Evolutionary conservation across 2,888 invertebrate species (phyloP).

Genomic region (Sialis fuliginosa): DNA sequence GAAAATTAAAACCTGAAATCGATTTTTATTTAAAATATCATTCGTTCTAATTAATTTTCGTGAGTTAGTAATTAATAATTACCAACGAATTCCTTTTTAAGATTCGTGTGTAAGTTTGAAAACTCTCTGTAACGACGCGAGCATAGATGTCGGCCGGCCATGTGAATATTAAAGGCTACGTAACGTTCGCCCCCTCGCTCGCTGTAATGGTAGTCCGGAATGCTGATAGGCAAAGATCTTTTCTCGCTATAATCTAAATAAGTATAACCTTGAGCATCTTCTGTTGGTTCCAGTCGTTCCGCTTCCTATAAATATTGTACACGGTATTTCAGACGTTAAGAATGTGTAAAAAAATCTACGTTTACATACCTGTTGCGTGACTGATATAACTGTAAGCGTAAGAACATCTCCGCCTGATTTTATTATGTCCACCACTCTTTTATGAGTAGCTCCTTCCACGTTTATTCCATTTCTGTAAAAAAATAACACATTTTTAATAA

Average conservation of each 20-base stretch:
- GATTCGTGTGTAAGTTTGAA: slow-evolving; percentile 66
- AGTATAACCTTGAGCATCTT: slow-evolving; percentile 62
- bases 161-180: slow-evolving; percentile 95
- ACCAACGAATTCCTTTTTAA: slow-evolving; percentile 88
- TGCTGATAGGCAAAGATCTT: slow-evolving; percentile 68
- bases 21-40: background rate
- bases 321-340: background rate
- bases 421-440: slow-evolving; percentile 97
- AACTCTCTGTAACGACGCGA: slow-evolving; percentile 94
- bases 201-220: slow-evolving; percentile 89
- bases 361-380: slow-evolving; percentile 64
- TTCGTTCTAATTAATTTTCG: background rate
- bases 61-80: slow-evolving; percentile 10
- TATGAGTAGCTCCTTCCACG: slow-evolving; percentile 98
- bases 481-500: slow-evolving; percentile 8
- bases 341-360: background rate
- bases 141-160: slow-evolving; percentile 96
- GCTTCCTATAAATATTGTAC: slow-evolving; percentile 43
- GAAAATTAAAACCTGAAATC: slow-evolving; percentile 68
- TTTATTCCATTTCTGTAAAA: slow-evolving; percentile 85
- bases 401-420: slow-evolving; percentile 97
- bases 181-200: slow-evolving; percentile 78
- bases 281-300: slow-evolving; percentile 66
- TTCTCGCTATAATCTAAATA: slow-evolving; percentile 91
- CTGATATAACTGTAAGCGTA: slow-evolving; percentile 90